phyloP scores from a whole-genome alignment of 1,140 invertebrate species.

The Hylyphantes graminicola region DNA sequence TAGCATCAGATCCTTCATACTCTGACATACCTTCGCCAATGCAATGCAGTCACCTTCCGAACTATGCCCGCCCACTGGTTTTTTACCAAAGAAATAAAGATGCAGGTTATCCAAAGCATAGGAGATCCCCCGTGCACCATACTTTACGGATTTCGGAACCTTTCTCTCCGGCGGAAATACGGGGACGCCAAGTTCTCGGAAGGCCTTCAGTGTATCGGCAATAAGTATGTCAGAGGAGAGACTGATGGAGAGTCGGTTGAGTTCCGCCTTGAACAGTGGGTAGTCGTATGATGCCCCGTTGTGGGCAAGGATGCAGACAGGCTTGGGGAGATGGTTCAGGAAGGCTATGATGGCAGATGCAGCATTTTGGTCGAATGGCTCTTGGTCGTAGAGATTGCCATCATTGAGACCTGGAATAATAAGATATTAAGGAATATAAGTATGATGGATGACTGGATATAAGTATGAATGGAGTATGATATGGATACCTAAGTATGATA shows the following conservation, averaged over 20 bases:
- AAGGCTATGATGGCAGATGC: constrained; percentile 27
- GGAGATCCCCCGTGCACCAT: constrained; percentile 1
- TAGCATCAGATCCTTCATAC: constrained; percentile 24
- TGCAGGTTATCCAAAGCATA: constrained; percentile 31
- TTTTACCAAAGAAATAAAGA: constrained; percentile 16
- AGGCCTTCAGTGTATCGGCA: constrained; percentile 39
- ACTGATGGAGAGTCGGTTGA: not conserved
- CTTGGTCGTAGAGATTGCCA: constrained; percentile 7
- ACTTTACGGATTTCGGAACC: constrained; percentile 5
- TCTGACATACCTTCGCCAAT: constrained; percentile 46
- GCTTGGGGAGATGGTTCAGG: constrained; percentile 41
- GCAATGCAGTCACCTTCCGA: constrained; percentile 55
- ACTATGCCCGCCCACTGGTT: constrained; percentile 21
- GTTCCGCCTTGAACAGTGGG: constrained; percentile 47
- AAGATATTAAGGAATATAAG: not conserved
- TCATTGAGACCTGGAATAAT: constrained; percentile 34
- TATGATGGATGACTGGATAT: not conserved
- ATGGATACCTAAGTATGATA: no score
- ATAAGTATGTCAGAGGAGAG: constrained; percentile 31
- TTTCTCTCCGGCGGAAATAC: constrained; percentile 24
- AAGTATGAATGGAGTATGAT: not conserved
- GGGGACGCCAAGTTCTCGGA: constrained; percentile 10
- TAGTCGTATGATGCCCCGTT: constrained; percentile 40
- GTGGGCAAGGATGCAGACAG: constrained; percentile 43
- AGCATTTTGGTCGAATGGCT: constrained; percentile 36